These are phyloP conservation scores for Hyposoter didymator DNA, from an alignment of 2,888 invertebrate species.

Conservation along the genomic window DNA sequence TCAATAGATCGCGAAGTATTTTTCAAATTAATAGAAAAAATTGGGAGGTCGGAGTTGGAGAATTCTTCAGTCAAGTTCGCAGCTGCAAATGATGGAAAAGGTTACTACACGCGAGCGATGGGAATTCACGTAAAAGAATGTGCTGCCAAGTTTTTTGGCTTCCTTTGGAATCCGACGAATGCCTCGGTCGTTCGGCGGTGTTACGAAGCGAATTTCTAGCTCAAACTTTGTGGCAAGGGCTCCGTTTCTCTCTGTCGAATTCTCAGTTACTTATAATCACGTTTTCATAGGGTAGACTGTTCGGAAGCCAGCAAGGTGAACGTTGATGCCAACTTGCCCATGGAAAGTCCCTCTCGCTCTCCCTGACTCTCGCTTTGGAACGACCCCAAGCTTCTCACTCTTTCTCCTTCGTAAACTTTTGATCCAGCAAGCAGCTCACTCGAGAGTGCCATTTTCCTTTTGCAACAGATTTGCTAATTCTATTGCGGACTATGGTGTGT, in stretches of 20 bases:
- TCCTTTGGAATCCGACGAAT: constrained; percentile 44
- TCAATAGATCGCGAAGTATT: too few relatives aligned
- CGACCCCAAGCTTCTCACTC: background rate
- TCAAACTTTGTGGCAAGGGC: constrained; percentile 47
- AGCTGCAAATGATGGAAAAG: too few relatives aligned
- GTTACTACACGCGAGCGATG: background rate
- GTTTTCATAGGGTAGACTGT: constrained; percentile 53
- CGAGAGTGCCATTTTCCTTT: constrained; percentile 39
- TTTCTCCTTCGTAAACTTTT: background rate
- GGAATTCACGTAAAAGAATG: background rate
- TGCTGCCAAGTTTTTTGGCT: constrained; percentile 49
- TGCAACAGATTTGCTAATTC: constrained; percentile 59
- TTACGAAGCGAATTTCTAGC: constrained; percentile 53
- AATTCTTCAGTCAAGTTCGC: too few relatives aligned
- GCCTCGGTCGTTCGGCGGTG: background rate
- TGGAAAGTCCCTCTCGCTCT: constrained; percentile 33
- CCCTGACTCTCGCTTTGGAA: background rate
- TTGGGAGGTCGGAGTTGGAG: background rate
- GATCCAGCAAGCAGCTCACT: background rate
- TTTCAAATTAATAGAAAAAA: background rate
- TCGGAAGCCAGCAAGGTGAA: constrained; percentile 18
- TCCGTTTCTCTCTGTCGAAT: constrained; percentile 38
- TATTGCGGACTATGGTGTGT: constrained; percentile 32
- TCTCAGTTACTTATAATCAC: constrained; percentile 68
- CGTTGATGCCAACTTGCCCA: constrained; percentile 52